These are phyloP conservation scores for Thyatira batis DNA, from an alignment of 2,888 invertebrate genomes.

Conservation along the genomic window DNA sequence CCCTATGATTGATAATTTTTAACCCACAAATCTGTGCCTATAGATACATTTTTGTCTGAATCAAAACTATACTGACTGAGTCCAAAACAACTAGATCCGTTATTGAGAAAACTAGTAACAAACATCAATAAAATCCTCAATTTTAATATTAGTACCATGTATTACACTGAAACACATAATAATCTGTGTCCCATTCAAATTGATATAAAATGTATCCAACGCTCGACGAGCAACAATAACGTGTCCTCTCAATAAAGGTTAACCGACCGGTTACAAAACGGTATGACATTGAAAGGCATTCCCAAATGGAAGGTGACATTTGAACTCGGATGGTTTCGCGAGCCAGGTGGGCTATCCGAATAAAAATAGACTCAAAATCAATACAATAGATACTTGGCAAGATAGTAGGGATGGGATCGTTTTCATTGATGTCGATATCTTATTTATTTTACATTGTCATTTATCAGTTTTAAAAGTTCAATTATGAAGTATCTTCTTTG, in stretches of 20 bases:
- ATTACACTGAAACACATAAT: too few relatives aligned
- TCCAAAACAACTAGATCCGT: too few relatives aligned
- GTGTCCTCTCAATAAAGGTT: constrained; percentile 1
- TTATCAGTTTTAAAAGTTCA: background rate
- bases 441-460: background rate
- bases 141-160: too few relatives aligned
- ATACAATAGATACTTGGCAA: constrained; percentile 53
- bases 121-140: background rate
- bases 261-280: background rate
- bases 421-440: background rate
- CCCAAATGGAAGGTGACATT: constrained; percentile 23
- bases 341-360: constrained; percentile 50
- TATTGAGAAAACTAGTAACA: background rate
- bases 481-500: background rate
- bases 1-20: too few relatives aligned
- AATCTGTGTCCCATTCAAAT: too few relatives aligned
- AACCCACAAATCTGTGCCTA: too few relatives aligned
- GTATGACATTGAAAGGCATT: constrained; percentile 10
- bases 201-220: background rate
- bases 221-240: background rate
- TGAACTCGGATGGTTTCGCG: constrained; percentile 30
- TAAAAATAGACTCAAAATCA: constrained; percentile 69
- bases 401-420: constrained; percentile 42
- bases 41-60: too few relatives aligned
- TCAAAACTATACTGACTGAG: too few relatives aligned